phyloP scores from a whole-genome alignment of 2,888 invertebrate species.

The Melieria picta region DNA sequence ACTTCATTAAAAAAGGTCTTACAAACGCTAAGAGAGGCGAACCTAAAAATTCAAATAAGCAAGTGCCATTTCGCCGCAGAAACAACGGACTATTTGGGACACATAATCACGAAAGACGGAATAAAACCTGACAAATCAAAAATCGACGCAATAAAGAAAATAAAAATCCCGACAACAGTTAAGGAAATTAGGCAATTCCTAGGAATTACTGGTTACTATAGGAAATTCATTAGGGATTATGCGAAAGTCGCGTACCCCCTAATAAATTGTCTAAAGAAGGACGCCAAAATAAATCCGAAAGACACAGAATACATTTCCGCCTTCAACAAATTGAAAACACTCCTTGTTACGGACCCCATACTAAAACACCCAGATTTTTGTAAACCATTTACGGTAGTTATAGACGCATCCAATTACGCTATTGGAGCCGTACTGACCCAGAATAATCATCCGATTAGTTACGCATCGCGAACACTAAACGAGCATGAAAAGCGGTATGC shows the following conservation, averaged over 20 bases:
- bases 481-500: conserved; percentile 40
- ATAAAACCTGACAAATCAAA: not conserved
- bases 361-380: conserved; percentile 4
- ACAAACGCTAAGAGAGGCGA: not conserved
- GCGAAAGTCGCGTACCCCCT: conserved; percentile 1
- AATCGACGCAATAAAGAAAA: not conserved
- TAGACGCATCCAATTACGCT: conserved; percentile 12
- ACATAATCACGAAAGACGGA: not conserved
- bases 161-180: conserved; percentile 10
- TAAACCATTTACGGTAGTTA: not conserved
- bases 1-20: conserved; percentile 5
- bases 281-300: conserved; percentile 3
- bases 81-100: not conserved
- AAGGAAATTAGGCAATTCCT: conserved; percentile 4
- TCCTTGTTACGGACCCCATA: not conserved
- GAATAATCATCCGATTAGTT: conserved; percentile 37
- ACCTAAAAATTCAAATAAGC: conserved; percentile 5
- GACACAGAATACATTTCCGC: conserved; percentile 4
- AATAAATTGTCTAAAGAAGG: too few species aligned
- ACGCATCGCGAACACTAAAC: conserved; percentile 41
- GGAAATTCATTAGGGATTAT: conserved; percentile 13
- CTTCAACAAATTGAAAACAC: conserved; percentile 3
- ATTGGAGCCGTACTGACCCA: conserved; percentile 33
- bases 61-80: not conserved
- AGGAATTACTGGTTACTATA: conserved; percentile 4